Percentiles rank a stretch among this genome's conserved stretches.
phyloP scores from a whole-genome alignment of 2,797 vertebrate genomes.

The Melanotaenia nigrans region DNA sequence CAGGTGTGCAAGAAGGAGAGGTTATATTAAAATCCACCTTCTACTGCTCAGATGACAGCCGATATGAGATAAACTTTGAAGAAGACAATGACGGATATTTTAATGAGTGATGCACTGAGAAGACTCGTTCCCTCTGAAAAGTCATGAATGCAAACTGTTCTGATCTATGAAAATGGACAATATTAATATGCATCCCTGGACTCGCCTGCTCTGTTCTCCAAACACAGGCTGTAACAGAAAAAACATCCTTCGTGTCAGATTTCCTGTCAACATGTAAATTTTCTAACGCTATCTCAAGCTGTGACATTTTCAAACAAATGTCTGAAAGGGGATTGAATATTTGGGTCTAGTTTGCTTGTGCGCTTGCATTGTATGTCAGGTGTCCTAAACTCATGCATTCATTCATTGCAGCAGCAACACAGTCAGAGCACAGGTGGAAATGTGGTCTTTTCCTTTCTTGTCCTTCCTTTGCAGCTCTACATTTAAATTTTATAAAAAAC shows the following conservation, averaged over 20 bases:
- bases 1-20: no score
- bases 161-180: not conserved
- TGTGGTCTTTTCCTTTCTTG: not conserved
- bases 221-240: not conserved
- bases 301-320: constrained; percentile 53
- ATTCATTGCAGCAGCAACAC: constrained; percentile 42
- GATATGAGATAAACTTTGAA: not conserved
- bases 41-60: not conserved
- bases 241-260: constrained; percentile 2
- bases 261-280: constrained; percentile 18
- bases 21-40: not conserved
- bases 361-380: constrained; percentile 19
- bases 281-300: constrained; percentile 35
- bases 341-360: not conserved
- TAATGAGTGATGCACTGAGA: constrained; percentile 15
- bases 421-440: constrained; percentile 1
- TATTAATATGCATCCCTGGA: constrained; percentile 3
- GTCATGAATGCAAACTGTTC: constrained; percentile 16
- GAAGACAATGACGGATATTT: constrained; percentile 5
- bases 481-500: constrained; percentile 29
- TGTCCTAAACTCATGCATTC: constrained; percentile 52
- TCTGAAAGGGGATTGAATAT: constrained; percentile 9
- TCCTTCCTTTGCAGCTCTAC: not conserved
- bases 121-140: constrained; percentile 51
- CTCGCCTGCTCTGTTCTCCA: not conserved